These are phyloP conservation scores for Drosophila kuntzei DNA, from an alignment of 2,888 invertebrate genomes.

Conservation along the genomic window DNA sequence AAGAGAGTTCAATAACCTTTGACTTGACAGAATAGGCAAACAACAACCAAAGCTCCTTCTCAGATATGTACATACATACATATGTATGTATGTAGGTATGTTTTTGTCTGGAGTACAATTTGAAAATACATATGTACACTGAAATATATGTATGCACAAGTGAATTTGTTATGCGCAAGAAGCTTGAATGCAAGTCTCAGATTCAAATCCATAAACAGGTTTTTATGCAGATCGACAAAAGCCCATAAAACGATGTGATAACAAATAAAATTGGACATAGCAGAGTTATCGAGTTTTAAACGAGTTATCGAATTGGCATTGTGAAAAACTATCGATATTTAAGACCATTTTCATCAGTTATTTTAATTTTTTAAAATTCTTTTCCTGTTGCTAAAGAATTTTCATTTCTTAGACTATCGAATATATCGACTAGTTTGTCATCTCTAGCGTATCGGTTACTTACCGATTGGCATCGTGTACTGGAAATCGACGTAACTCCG, in stretches of 20 bases:
- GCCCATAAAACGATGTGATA: constrained; percentile 6
- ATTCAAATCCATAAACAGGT: constrained; percentile 47
- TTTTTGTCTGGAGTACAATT: constrained; percentile 14
- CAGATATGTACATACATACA: constrained; percentile 2
- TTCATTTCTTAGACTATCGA: background rate
- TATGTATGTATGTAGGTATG: background rate
- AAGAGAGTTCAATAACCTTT: constrained; percentile 82
- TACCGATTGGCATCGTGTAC: constrained; percentile 76
- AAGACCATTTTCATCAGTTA: no score
- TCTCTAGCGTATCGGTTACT: constrained; percentile 22
- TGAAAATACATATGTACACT: background rate
- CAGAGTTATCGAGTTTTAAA: background rate
- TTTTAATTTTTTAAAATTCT: no score
- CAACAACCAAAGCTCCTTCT: constrained; percentile 56
- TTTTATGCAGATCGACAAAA: constrained; percentile 42
- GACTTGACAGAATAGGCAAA: constrained; percentile 59
- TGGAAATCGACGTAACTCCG: constrained; percentile 79
- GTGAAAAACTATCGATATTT: no score
- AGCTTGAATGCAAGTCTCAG: constrained; percentile 49
- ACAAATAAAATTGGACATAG: constrained; percentile 19
- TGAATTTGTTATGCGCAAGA: constrained; percentile 57
- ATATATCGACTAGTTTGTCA: background rate
- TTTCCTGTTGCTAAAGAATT: no score
- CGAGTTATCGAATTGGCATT: no score
- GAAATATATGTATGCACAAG: constrained; percentile 18